Evolutionary conservation across 2,113 vertebrate species (phyloP), one percentile per base, ranked within the genome.

Genomic region (Sinocyclocheilus grahami): DNA sequence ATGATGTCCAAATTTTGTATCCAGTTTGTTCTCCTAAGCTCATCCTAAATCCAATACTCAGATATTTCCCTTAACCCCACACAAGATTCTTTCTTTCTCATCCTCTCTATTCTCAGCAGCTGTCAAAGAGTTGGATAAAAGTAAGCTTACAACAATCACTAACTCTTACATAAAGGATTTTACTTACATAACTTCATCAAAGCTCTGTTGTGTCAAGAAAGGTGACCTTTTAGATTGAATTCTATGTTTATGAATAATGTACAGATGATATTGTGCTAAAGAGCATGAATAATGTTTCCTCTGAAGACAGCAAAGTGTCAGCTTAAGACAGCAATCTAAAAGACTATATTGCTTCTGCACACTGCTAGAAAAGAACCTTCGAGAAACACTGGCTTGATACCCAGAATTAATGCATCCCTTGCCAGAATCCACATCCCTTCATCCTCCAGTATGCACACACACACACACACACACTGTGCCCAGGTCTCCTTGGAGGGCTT

Each of bases 361-460:
- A 22, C 3, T 39, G 39, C n/a, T 5, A 46, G 46, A 18, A 7
- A 4, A 18, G 16, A 84, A 79, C 13, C 46, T 69, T 58, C 79
- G 20, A 53, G 62, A 85, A 51, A 37, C 12, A 39, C 48, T 30
- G 24, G 27, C 24, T 22, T 51, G 55, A 85, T 13, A 53, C 39
- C 84, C 39, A 24, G 33, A 42, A 24, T 48, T 24, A 60, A 75
- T 46, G 37, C 5, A 78, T 67, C 46, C 46, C 2, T n/a, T 51
- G 63, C 62, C 62, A 78, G 75, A 85, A 14, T 37, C n/a, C 62
- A 78, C 76, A 69, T 69, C 33, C 18, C 13, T 82, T 86, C 78
- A 80, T 60, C 33, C 67, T 62, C n/a, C 53, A 37, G 13, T 62
- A 71, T 1, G 8, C 42, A 81, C 75, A 71, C 83, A 85, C 9